Base-by-base conservation (phyloP, 2,888 invertebrate genomes). In the Saturnia pavonia region DNA sequence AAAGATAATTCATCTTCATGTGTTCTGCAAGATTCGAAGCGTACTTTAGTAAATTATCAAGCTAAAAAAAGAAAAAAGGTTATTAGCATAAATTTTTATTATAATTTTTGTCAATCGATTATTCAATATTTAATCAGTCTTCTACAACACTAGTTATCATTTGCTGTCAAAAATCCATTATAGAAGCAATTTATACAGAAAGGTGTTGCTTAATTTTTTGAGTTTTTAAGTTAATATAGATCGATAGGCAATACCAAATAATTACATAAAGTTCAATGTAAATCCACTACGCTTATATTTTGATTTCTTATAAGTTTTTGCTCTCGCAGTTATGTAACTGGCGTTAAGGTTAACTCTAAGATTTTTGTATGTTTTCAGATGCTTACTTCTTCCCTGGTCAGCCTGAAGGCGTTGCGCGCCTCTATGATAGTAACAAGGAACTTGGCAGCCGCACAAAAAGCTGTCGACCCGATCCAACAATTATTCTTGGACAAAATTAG, bases 401-500 rank as follows among this genome's bases (percentile, higher is more conserved):
- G 95, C 73, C 87, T 95, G 60, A 91, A 94, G 81, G 92, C 91
- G 66, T 91, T 91, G 69, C 93, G 94, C 75, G 83, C 90, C 71
- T 94, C 94, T 22, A 88, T 92, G 27, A 88, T 95, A 75, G 90
- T 94, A 77, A 95, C 95, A 70, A 95, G 97, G 72, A 97, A 96
- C 88, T 90, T 98, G 81, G 97, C 97, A 71, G 94, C 97, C 67
- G 89, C 96, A 69, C 96, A 96, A 65, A 97, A 97, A 87, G 96
- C 96, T 2, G 91, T 95, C 3, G 99, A 99, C 88, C 99, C 99
- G 7, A 97, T 99, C 83, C 99, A 99, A 89, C 97, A 99, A 89
- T 92, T 99, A 69, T 99, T 99, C 89, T 88, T 99, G 57, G 97
- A 99, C 78, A 99, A 99, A 95, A 95, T 99, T 78, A 95, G 96